phyloP scores from a whole-genome alignment of 2,797 vertebrate species.

The Channallabes apus region DNA sequence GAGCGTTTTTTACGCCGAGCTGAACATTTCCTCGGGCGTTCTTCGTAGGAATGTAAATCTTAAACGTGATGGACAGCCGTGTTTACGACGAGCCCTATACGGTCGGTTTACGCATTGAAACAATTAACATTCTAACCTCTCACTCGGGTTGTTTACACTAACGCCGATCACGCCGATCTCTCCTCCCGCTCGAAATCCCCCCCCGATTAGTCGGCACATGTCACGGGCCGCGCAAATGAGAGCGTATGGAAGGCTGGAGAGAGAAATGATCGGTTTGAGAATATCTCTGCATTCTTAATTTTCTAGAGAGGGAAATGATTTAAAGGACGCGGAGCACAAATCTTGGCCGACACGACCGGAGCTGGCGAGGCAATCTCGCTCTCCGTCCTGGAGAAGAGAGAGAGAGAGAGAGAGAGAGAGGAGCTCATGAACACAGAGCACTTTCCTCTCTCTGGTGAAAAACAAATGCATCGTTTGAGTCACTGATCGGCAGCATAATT shows the following conservation, averaged over 20 bases:
- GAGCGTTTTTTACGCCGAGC: background rate
- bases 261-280: constrained; percentile 74
- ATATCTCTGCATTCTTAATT: constrained; percentile 80
- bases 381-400: constrained; percentile 44
- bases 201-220: constrained; percentile 66
- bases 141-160: constrained; percentile 68
- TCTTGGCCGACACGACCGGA: constrained; percentile 76
- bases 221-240: constrained; percentile 68
- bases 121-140: constrained; percentile 71
- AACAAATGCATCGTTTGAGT: constrained; percentile 79
- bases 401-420: constrained; percentile 50
- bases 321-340: constrained; percentile 77
- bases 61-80: constrained; percentile 52
- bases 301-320: constrained; percentile 83
- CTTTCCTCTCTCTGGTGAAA: constrained; percentile 56
- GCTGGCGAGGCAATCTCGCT: constrained; percentile 65
- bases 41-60: constrained; percentile 57
- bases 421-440: background rate
- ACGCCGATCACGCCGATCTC: constrained; percentile 59
- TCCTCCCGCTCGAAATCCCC: constrained; percentile 62
- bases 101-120: constrained; percentile 59
- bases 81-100: constrained; percentile 51
- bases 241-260: constrained; percentile 64
- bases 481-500: constrained; percentile 80
- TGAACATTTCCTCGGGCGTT: constrained; percentile 22